These are phyloP conservation scores for Sanderia malayensis DNA, from an alignment of 30 jellyfish, hydroid and myxozoan genomes.

Conservation along the genomic window DNA sequence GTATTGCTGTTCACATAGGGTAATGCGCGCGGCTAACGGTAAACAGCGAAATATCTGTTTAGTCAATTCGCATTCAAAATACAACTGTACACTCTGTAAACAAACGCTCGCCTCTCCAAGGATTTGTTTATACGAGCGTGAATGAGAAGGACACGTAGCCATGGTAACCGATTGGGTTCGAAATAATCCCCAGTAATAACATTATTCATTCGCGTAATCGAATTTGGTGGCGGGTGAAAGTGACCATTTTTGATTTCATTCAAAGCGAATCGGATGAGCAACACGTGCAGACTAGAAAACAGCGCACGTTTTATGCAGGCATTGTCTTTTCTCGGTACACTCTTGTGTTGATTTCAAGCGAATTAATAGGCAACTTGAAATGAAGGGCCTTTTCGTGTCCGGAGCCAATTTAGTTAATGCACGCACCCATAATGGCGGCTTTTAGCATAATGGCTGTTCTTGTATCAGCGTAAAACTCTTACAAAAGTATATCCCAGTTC, in stretches of 20 bases:
- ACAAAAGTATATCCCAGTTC: too few species aligned
- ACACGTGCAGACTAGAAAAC: slow-evolving; percentile 3
- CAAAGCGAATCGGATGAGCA: neutral
- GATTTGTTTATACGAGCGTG: neutral
- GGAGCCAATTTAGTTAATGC: too few species aligned
- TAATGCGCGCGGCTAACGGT: neutral
- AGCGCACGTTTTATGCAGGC: slow-evolving; percentile 3
- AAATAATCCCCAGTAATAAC: slow-evolving; percentile 18
- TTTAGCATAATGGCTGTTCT: too few species aligned
- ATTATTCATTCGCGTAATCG: slow-evolving; percentile 17
- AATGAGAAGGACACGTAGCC: neutral
- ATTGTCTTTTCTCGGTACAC: too few species aligned
- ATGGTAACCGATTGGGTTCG: slow-evolving; percentile 5
- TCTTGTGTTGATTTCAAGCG: too few species aligned
- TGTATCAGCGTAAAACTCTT: too few species aligned
- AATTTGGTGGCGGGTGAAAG: slow-evolving; percentile 8
- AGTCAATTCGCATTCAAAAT: neutral
- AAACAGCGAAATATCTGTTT: neutral
- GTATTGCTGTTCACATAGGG: too few species aligned
- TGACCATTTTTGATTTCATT: slow-evolving; percentile 6
- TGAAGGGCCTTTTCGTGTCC: too few species aligned
- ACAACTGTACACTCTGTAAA: neutral
- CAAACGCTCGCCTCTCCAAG: too few species aligned
- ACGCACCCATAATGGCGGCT: too few species aligned
- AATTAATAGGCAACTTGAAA: too few species aligned